phyloP scores from a whole-genome alignment of 2,888 invertebrate genomes.

The Arctia plantaginis region DNA sequence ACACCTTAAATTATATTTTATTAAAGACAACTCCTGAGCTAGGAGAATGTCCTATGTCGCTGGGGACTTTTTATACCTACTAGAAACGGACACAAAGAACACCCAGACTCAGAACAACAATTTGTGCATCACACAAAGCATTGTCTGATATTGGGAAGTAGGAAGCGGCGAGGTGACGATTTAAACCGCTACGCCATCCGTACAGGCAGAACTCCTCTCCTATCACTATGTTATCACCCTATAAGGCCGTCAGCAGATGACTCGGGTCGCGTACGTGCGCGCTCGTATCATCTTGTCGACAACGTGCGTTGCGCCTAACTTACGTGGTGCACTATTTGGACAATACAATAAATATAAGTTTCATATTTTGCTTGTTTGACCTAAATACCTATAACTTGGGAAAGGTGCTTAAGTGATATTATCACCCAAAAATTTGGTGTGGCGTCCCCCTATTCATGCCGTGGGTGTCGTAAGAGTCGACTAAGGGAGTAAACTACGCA shows the following conservation, averaged over 20 bases:
- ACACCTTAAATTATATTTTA: no score
- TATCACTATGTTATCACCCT: slow-evolving; percentile 14
- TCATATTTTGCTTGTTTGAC: slow-evolving; percentile 20
- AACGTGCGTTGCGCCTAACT: slow-evolving; percentile 49
- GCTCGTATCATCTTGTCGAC: slow-evolving; percentile 47
- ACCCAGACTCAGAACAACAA: no score
- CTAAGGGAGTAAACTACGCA: no score
- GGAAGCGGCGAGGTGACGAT: not conserved
- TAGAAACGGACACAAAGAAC: no score
- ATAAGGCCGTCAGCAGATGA: slow-evolving; percentile 61
- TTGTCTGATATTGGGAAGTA: no score
- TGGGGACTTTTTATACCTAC: no score
- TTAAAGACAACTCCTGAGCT: no score
- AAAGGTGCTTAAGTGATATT: not conserved
- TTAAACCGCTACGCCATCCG: not conserved
- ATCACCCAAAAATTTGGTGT: not conserved
- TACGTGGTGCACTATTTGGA: slow-evolving; percentile 40
- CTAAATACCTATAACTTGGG: slow-evolving; percentile 9
- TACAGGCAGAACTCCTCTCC: slow-evolving; percentile 15
- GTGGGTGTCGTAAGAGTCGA: no score
- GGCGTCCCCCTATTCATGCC: no score
- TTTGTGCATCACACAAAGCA: no score
- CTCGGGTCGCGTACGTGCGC: slow-evolving; percentile 75
- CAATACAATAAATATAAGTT: slow-evolving; percentile 16
- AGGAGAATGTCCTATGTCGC: no score